Base-by-base conservation (phyloP, 1,140 invertebrate species). In the Drosophila nikananu region DNA sequence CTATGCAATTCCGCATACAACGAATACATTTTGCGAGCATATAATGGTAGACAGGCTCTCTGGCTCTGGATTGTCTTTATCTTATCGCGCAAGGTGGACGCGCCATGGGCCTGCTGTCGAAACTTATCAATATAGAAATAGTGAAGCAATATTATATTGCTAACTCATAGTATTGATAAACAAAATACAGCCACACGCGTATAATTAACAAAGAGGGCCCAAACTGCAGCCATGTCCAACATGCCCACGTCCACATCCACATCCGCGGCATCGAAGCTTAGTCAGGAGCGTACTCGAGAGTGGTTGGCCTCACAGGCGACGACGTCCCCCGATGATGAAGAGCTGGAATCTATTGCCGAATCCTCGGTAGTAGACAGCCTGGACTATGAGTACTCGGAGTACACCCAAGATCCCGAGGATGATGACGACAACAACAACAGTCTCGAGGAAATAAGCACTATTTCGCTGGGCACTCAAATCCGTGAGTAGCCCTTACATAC, bases 361-460 rank as follows among this genome's bases (percentile, higher is more conserved):
- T 91, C 89, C 39, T 91, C 89, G 9, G 83, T 91, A 2, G 83
- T 91, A 9, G 89, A 91, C 27, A 91, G 89, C 30, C 60, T 91
- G 48, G 89, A 91, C 27, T 89, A 87, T 46, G 84, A 83, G n/a
- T 87, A 80, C 32, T 81, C 79, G 23, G 82, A 81, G n/a, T 67
- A 76, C 9, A 39, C 54, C 15, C 54, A 57, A 4, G 54, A 57
- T 23, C 35, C 21, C 9, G 66, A 82, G 12, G 75, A 84, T 25
- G 78, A 83, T 9, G 78, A 78, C 1, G 67, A 74, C 10, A 64
- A 73, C 4, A 70, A 80, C 25, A 57, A 62, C 15, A 64, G 80
- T 3, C 73, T 74, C 42, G 78, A 86, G 25, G 87, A 84, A 39
- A 70, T 91, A 21, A 89, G 79, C 55, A 89, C 89, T 10, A 61